A percentile compares a stretch with the other conserved stretches of the same genome.
phyloP scores from a whole-genome alignment of 2,113 vertebrate species.

The Abramis brama region DNA sequence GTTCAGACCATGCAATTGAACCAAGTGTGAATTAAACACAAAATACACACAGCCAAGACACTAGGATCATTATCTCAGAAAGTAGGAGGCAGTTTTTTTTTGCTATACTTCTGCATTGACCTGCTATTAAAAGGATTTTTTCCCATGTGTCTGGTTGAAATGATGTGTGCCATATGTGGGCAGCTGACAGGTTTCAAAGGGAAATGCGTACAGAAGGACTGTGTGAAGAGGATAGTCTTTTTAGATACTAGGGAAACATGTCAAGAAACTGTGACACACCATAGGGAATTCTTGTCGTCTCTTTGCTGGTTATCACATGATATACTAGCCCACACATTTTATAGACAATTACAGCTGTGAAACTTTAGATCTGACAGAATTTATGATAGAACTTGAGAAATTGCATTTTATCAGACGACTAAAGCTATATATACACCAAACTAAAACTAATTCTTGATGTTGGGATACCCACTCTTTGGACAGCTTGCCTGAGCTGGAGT shows the following conservation, averaged over 20 bases:
- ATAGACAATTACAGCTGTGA: background rate
- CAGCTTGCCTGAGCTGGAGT: background rate
- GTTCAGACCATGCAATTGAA: background rate
- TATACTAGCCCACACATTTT: background rate
- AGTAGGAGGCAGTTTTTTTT: conserved; percentile 18
- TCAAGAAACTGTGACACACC: conserved; percentile 28
- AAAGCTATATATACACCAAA: conserved; percentile 51
- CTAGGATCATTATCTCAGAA: conserved; percentile 5
- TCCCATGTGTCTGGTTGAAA: background rate
- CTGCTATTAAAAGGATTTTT: conserved; percentile 33
- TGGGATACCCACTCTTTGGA: background rate
- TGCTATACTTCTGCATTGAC: background rate
- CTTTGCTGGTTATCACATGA: background rate
- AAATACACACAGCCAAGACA: background rate
- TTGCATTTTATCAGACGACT: background rate
- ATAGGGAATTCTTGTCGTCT: background rate
- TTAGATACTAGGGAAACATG: background rate
- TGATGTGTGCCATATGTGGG: conserved; percentile 14
- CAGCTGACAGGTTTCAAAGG: conserved; percentile 29
- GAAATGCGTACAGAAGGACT: background rate
- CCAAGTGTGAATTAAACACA: conserved; percentile 3
- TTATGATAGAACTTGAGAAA: background rate
- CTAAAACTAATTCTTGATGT: background rate
- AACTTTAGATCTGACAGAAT: background rate
- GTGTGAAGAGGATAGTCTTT: conserved; percentile 37